phyloP scores from a whole-genome alignment of 37 sponge, comb jelly and placozoan species.

The Theonella swinhoei region DNA sequence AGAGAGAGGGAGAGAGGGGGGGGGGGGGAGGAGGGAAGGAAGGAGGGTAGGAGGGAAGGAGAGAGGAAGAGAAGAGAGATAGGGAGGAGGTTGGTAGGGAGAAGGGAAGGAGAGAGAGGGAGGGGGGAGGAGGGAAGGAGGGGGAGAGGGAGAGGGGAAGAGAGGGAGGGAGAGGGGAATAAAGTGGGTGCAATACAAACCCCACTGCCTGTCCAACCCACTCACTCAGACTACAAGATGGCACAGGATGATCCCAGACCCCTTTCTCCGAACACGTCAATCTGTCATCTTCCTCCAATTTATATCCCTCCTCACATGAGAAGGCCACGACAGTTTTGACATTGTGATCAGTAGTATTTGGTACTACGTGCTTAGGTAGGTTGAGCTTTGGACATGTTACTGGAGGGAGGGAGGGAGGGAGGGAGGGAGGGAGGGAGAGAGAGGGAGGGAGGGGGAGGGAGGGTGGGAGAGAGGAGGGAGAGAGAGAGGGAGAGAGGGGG shows the following conservation, averaged over 20 bases:
- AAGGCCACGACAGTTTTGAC: not conserved
- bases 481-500: not conserved
- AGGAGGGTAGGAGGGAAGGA: not conserved
- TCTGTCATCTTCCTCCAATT: not conserved
- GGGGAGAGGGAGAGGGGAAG: too few relatives aligned
- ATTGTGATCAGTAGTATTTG: not conserved
- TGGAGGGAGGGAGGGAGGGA: conserved; percentile 3
- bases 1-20: not conserved
- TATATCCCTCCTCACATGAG: not conserved
- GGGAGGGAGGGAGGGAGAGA: not conserved
- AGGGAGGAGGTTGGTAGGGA: too few relatives aligned
- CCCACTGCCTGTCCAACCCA: too few relatives aligned
- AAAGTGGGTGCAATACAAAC: too few relatives aligned
- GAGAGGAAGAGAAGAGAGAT: not conserved
- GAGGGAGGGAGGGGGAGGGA: not conserved
- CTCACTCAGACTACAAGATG: not conserved
- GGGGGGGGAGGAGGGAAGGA: not conserved
- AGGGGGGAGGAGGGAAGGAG: too few relatives aligned
- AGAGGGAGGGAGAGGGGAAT: too few relatives aligned
- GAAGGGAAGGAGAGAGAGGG: too few relatives aligned
- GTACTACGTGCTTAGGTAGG: not conserved
- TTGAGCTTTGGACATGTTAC: not conserved
- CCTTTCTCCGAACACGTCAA: not conserved
- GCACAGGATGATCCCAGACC: not conserved
- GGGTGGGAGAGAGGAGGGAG: not conserved